phyloP scores from a whole-genome alignment of 1,140 invertebrate species.

The Orius laevigatus region DNA sequence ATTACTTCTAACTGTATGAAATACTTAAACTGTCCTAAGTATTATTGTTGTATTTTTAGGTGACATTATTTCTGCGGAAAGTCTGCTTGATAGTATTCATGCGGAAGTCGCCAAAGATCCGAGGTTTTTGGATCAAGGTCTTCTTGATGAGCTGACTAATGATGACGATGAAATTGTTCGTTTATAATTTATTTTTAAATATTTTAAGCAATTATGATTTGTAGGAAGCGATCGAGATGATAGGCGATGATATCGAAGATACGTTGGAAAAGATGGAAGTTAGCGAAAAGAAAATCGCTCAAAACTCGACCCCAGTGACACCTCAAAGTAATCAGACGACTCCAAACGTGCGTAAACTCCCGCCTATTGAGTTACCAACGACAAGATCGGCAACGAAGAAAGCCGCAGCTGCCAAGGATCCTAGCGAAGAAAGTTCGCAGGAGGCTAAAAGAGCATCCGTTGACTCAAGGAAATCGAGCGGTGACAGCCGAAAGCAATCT shows the following conservation, averaged over 20 bases:
- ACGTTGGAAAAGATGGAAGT: not conserved
- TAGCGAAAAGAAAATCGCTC: not conserved
- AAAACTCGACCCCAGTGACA: not conserved
- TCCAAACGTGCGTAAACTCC: conserved; percentile 28
- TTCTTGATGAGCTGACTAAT: conserved; percentile 27
- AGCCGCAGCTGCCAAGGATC: conserved; percentile 15
- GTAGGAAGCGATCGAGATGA: not conserved
- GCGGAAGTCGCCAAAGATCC: conserved; percentile 19
- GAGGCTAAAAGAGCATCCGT: conserved; percentile 2
- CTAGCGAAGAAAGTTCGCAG: conserved; percentile 3
- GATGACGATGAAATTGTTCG: conserved; percentile 5
- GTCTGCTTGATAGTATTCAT: conserved; percentile 14
- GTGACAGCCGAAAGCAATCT: conserved; percentile 2
- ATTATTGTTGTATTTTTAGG: not conserved
- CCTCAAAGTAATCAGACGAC: not conserved
- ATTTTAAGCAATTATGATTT: not conserved
- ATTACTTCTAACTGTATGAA: not conserved
- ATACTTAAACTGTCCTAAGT: not conserved
- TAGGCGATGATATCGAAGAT: not conserved
- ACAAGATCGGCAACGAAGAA: conserved; percentile 32
- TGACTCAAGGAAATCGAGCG: conserved; percentile 11
- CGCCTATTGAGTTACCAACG: conserved; percentile 61
- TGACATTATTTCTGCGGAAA: conserved; percentile 11
- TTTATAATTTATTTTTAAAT: not conserved
- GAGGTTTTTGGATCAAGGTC: conserved; percentile 28